phyloP scores from a whole-genome alignment of 2,113 vertebrate species.

The Stegostoma tigrinum region DNA sequence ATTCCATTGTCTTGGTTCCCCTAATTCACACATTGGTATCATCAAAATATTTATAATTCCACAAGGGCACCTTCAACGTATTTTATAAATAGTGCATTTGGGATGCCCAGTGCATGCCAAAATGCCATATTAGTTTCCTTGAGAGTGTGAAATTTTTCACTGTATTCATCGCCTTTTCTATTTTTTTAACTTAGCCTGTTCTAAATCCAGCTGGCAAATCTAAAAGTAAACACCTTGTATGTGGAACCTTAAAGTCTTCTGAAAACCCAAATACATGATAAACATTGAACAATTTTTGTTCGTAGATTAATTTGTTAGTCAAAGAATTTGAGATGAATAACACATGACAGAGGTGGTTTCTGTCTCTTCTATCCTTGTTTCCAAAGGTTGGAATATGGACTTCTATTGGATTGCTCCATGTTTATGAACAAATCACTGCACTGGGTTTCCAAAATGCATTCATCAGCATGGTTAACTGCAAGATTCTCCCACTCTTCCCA shows the following conservation, averaged over 20 bases:
- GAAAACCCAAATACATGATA: background rate
- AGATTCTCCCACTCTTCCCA: no score
- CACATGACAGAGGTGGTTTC: background rate
- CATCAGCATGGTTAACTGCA: no score
- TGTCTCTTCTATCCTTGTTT: no score
- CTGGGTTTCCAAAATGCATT: no score
- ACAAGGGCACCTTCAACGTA: background rate
- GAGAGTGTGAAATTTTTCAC: background rate
- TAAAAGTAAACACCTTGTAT: background rate
- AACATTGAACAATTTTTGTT: background rate
- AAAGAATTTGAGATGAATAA: background rate
- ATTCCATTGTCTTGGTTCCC: background rate
- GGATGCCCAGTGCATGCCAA: background rate
- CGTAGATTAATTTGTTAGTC: background rate
- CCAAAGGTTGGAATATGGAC: no score
- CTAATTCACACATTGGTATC: background rate
- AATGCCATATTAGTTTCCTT: background rate
- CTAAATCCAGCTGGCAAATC: background rate
- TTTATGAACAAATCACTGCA: no score
- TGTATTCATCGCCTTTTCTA: background rate
- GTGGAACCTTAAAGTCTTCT: background rate
- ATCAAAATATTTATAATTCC: background rate
- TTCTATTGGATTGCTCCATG: no score
- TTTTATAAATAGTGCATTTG: background rate
- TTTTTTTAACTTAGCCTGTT: background rate